These are phyloP conservation scores for Procambarus clarkii DNA, from an alignment of 1,140 invertebrate species.

Conservation along the genomic window DNA sequence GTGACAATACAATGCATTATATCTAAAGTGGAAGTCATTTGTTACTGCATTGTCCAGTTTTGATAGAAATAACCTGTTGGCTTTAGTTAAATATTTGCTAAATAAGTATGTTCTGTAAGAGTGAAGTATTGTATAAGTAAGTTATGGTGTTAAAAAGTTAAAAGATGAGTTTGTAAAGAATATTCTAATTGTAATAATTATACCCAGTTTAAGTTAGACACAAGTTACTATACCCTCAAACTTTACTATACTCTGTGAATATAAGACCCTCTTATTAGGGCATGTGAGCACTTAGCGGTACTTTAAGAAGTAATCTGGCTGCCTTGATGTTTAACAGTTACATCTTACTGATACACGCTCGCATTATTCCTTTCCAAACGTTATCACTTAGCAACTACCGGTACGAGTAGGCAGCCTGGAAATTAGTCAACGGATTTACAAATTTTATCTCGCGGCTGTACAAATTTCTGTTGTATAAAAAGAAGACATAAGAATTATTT, in stretches of 20 bases:
- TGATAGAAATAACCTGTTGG: constrained; percentile 37
- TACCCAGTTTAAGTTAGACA: constrained; percentile 32
- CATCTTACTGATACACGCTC: too few relatives aligned
- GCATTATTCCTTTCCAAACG: too few relatives aligned
- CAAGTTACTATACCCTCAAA: constrained; percentile 26
- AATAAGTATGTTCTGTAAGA: constrained; percentile 52
- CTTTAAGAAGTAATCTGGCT: too few relatives aligned
- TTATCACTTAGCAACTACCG: too few relatives aligned
- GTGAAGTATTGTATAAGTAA: constrained; percentile 53
- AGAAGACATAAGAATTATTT: too few relatives aligned
- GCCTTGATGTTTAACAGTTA: too few relatives aligned
- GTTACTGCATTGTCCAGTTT: constrained; percentile 40
- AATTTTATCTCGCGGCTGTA: too few relatives aligned
- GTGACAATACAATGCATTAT: constrained; percentile 45
- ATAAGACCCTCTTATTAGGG: too few relatives aligned
- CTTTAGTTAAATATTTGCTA: constrained; percentile 39
- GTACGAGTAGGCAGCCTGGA: too few relatives aligned
- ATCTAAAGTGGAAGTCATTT: constrained; percentile 32
- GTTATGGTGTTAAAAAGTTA: constrained; percentile 44
- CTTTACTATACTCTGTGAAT: constrained; percentile 5
- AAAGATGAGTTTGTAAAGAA: constrained; percentile 56
- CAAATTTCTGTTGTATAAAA: too few relatives aligned
- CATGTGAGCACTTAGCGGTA: too few relatives aligned
- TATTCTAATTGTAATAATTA: constrained; percentile 42
- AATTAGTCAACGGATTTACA: too few relatives aligned